These are phyloP conservation scores for Balearica regulorum DNA, from an alignment of 2,797 vertebrate genomes.

Conservation along the genomic window DNA sequence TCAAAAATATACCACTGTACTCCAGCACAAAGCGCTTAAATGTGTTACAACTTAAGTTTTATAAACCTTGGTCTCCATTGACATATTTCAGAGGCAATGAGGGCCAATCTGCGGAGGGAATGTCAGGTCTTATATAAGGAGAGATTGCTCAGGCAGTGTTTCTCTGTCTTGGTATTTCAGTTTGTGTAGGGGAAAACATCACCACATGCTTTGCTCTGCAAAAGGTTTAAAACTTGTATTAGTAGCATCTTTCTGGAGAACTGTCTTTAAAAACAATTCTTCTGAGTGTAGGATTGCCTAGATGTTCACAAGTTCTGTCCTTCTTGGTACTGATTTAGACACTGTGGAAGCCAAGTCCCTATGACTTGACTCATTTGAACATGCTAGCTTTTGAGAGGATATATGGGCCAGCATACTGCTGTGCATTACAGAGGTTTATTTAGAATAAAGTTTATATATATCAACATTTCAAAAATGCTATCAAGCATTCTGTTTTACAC, in stretches of 20 bases:
- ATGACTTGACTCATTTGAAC: neutral
- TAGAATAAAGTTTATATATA: neutral
- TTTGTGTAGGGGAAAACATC: neutral
- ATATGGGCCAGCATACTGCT: neutral
- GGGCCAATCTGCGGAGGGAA: neutral
- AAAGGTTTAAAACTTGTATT: neutral
- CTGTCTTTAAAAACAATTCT: constrained; percentile 27
- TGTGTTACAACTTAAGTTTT: neutral
- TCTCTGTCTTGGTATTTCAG: neutral
- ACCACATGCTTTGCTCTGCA: neutral
- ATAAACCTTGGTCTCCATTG: neutral
- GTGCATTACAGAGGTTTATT: neutral
- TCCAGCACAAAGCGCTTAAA: neutral
- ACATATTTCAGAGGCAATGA: neutral
- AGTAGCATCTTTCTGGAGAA: neutral
- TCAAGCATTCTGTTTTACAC: neutral
- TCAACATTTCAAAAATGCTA: neutral
- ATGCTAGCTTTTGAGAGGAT: neutral
- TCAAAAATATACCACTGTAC: neutral
- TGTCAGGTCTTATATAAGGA: neutral
- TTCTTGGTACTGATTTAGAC: neutral
- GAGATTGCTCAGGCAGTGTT: neutral
- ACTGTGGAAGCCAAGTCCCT: neutral
- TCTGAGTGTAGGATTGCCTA: neutral
- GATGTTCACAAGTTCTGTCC: neutral